phyloP scores from a whole-genome alignment of 2,797 vertebrate genomes.

The Lagorchestes hirsutus region DNA sequence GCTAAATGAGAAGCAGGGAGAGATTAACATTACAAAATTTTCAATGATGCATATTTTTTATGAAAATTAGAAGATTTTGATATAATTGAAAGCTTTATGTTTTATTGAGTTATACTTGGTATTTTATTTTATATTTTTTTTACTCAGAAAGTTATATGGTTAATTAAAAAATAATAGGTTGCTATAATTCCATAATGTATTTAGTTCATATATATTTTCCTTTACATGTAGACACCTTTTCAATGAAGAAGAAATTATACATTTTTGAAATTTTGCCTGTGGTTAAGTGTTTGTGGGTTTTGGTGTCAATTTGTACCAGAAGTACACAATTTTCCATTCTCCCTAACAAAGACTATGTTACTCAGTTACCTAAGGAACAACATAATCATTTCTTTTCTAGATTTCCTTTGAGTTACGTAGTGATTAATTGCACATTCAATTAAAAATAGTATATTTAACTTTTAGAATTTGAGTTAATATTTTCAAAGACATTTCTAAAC shows the following conservation, averaged over 20 bases:
- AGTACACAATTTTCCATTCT: background rate
- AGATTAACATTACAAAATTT: constrained; percentile 2
- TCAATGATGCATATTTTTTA: background rate
- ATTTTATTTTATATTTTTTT: background rate
- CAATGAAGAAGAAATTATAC: background rate
- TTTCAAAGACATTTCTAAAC: background rate
- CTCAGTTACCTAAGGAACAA: background rate
- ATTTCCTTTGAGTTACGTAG: background rate
- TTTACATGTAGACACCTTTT: background rate
- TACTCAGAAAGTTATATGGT: background rate
- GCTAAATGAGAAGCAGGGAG: background rate
- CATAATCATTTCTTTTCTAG: background rate
- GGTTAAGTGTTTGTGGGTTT: background rate
- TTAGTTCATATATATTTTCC: background rate
- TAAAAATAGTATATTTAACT: background rate
- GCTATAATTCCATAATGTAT: background rate
- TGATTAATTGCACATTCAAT: background rate
- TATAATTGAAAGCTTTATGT: background rate
- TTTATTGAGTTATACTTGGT: background rate
- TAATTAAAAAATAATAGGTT: background rate
- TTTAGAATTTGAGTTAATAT: background rate
- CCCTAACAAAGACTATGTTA: background rate
- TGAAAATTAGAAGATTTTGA: constrained; percentile 17
- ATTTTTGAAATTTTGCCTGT: background rate
- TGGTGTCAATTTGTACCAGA: background rate